These are phyloP conservation scores for Carterocephalus palaemon DNA, from an alignment of 2,888 invertebrate genomes.

Conservation along the genomic window DNA sequence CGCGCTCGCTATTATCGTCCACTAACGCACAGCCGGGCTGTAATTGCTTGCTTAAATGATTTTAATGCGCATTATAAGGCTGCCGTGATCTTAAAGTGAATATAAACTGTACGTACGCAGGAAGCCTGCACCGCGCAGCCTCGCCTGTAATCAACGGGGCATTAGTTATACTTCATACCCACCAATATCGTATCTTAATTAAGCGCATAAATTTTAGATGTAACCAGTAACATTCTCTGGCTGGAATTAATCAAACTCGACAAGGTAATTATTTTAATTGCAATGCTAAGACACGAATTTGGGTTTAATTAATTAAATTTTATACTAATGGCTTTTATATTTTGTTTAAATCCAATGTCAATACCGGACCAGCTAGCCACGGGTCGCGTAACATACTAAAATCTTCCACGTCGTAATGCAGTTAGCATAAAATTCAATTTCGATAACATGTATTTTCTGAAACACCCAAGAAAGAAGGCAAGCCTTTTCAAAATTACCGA, in stretches of 20 bases:
- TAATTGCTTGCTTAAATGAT: slow-evolving; percentile 24
- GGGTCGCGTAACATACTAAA: too few relatives aligned
- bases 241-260: slow-evolving; percentile 18
- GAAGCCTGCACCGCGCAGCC: too few relatives aligned
- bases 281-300: not conserved
- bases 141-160: slow-evolving; percentile 18
- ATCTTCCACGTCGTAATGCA: too few relatives aligned
- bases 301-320: too few relatives aligned
- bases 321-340: too few relatives aligned
- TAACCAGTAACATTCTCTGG: slow-evolving; percentile 6
- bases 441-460: not conserved
- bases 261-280: slow-evolving; percentile 13
- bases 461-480: not conserved
- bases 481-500: slow-evolving; percentile 13
- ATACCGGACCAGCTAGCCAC: too few relatives aligned
- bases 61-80: slow-evolving; percentile 23
- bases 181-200: slow-evolving; percentile 17
- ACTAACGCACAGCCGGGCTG: slow-evolving; percentile 16
- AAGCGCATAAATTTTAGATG: slow-evolving; percentile 11
- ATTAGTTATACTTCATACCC: slow-evolving; percentile 18
- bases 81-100: slow-evolving; percentile 22
- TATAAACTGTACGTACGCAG: slow-evolving; percentile 22
- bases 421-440: not conserved
- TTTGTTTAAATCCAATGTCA: too few relatives aligned
- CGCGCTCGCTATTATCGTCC: slow-evolving; percentile 18